Base-by-base conservation (phyloP, 2,888 invertebrate species). In the Stegophylla sp. region DNA sequence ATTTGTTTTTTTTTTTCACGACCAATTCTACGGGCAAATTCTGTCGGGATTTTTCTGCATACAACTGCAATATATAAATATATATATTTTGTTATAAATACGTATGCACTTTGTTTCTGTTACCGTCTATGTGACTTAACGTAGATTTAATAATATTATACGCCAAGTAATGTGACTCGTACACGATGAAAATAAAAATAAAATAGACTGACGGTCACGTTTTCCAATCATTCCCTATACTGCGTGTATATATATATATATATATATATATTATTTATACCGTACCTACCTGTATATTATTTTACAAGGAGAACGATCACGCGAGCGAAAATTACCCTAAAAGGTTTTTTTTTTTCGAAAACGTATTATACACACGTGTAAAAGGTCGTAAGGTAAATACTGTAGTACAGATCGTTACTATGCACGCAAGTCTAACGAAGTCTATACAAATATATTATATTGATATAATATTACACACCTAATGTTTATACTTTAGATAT, bases 251-350 rank as follows among this genome's bases (percentile, higher is more conserved):
- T 20, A 28, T 7, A 7, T 53, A n/a, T n/a, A n/a, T n/a, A n/a
- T n/a, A n/a, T n/a, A n/a, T n/a, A n/a, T n/a, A n/a, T n/a, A n/a
- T n/a, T n/a, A n/a, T n/a, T n/a, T n/a, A n/a, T n/a, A n/a, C n/a
- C n/a, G n/a, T n/a, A n/a, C n/a, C n/a, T n/a, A n/a, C 34, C 34
- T 20, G 13, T 20, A 53, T n/a, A 34, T 34, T 53, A 20, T 34
- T 20, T 20, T 23, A 34, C 69, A 12, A 41, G 71, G 12, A 20
- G 12, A 72, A 71, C 59, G 59, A 61, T 45, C 73, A 73, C 73
- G 73, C 73, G 61, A 73, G 3, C 59, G 45, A 73, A 61, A 72
- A 73, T 59, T 45, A 61, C 23, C n/a, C 59, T 73, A 73, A 73
- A 73, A 73, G 59, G 73, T 73, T 61, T 73, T 41, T 56, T 23